These are phyloP conservation scores for Drosophila putrida DNA, from an alignment of 2,888 invertebrate genomes.

Conservation along the genomic window DNA sequence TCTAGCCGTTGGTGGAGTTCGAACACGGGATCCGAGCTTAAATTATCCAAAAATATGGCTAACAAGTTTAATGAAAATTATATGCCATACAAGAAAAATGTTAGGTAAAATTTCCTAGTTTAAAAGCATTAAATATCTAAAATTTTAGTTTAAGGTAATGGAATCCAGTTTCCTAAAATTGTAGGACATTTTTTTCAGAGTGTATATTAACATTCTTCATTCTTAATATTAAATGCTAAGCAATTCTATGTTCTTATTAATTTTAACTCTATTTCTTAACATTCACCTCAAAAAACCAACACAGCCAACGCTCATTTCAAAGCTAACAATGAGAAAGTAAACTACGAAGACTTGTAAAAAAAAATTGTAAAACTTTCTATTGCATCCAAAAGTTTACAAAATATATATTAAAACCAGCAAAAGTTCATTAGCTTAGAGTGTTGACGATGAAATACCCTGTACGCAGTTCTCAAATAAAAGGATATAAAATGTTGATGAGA, in stretches of 20 bases:
- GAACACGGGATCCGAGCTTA: too few species aligned
- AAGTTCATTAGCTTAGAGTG: background rate
- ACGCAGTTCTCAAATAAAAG: too few species aligned
- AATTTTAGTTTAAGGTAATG: too few species aligned
- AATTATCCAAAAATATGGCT: too few species aligned
- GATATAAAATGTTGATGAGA: too few species aligned
- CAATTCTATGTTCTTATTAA: constrained; percentile 25
- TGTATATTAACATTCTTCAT: background rate
- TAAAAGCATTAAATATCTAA: too few species aligned
- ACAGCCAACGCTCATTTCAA: constrained; percentile 18
- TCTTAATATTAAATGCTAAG: constrained; percentile 13
- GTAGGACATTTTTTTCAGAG: too few species aligned
- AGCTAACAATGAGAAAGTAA: constrained; percentile 25
- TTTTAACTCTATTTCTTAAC: constrained; percentile 2
- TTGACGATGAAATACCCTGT: background rate
- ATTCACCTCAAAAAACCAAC: background rate
- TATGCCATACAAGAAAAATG: too few species aligned
- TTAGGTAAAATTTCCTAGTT: too few species aligned
- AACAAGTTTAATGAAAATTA: too few species aligned
- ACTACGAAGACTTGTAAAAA: constrained; percentile 21
- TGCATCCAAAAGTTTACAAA: constrained; percentile 47
- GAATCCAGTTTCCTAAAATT: too few species aligned
- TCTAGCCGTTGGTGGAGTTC: too few species aligned
- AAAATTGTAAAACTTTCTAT: constrained; percentile 21
- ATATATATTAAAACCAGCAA: constrained; percentile 26